Evolutionary conservation across 2,113 vertebrate species (phyloP).

Genomic region (Lasiurus borealis): DNA sequence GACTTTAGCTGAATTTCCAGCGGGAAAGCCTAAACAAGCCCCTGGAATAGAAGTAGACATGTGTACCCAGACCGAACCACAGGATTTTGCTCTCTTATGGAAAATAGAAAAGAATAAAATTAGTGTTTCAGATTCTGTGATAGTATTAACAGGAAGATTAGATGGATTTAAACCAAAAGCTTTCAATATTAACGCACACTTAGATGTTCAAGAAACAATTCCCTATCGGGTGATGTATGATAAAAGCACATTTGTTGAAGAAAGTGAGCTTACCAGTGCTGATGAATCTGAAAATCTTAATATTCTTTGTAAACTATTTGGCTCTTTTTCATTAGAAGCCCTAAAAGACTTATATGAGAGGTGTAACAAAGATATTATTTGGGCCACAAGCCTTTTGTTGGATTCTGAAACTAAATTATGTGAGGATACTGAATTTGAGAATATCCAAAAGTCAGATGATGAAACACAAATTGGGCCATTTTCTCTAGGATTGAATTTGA

Average conservation of each 20-base stretch:
- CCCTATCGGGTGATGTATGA: constrained; percentile 93
- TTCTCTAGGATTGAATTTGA: constrained; percentile 73
- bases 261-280: constrained; percentile 89
- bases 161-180: constrained; percentile 89
- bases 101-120: constrained; percentile 89
- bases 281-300: constrained; percentile 90
- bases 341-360: constrained; percentile 97
- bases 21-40: constrained; percentile 29
- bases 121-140: constrained; percentile 78
- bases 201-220: constrained; percentile 86
- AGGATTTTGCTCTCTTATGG: constrained; percentile 95
- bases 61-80: constrained; percentile 92
- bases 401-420: constrained; percentile 94
- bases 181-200: constrained; percentile 69
- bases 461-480: constrained; percentile 66
- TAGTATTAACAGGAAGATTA: constrained; percentile 87
- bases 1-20: background rate
- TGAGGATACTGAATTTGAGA: constrained; percentile 86
- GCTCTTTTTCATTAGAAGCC: constrained; percentile 92
- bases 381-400: constrained; percentile 95
- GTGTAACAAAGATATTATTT: constrained; percentile 96
- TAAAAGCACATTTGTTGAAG: constrained; percentile 95
- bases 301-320: constrained; percentile 94
- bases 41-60: constrained; percentile 59
- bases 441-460: constrained; percentile 61